Base-by-base conservation (phyloP, 2,797 vertebrate genomes). In the Mastacembelus armatus region DNA sequence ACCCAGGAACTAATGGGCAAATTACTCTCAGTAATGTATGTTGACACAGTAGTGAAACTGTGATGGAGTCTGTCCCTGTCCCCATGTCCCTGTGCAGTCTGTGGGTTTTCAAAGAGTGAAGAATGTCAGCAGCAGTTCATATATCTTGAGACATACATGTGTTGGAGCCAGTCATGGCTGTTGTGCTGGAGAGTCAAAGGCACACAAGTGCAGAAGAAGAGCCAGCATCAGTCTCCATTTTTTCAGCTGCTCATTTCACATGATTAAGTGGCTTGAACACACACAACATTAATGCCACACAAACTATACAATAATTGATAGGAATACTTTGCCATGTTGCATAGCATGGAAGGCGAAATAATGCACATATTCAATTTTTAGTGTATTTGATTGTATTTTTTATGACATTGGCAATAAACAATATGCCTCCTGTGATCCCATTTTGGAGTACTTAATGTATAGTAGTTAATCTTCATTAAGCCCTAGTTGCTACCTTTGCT, bases 191-290 rank as follows among this genome's bases (percentile, higher is more conserved):
- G 62, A 70, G 59, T 79, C 52, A 51, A 55, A 74, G 35, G 66
- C 66, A 75, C 66, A 75, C 71, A 70, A 50, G 57, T 74, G 52
- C 45, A 52, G 64, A 78, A 55, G 61, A 59, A 56, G 59, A 62
- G 59, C 59, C 26, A 45, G 44, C 68, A 73, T 84, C 81, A 72
- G 68, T 83, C 79, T 83, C 40, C 69, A 70, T 88, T 88, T 83
- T 73, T 84, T 80, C 79, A 85, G 82, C 78, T 85, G 75, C 71
- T 78, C 45, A 35, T 67, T n/a, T 62, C 73, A 78, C 60, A 65
- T 81, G 79, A 86, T 79, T 75, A 77, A 84, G 74, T 80, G 71
- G 55, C 70, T 61, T 50, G 60, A 75, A 83, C 71, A 48, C 11
- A 36, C 50, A 39, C 15, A 18, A 8, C n/a, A n/a, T n/a, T n/a